Percentiles rank a stretch among this genome's conserved stretches.
Conservation (phyloP, 2,113 vertebrate species). For the Marmota monax region DNA sequence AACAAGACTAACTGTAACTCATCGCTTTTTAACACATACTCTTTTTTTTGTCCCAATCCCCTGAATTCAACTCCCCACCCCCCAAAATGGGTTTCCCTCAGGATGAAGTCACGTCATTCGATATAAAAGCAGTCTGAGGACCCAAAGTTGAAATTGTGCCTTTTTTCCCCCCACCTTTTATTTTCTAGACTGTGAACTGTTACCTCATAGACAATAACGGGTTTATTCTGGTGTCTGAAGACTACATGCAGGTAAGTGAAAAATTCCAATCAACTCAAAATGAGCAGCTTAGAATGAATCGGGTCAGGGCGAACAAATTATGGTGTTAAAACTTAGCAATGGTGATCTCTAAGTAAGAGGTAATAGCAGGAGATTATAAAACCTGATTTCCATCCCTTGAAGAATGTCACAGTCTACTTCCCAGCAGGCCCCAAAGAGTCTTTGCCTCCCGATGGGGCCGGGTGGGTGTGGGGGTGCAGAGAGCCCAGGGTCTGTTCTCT, state of each 20-base stretch:
- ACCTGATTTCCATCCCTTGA: conserved; percentile 10
- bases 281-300: neutral
- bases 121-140: conserved; percentile 40
- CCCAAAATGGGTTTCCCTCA: neutral
- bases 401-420: conserved; percentile 59
- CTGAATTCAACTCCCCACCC: neutral
- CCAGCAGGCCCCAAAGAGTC: conserved; percentile 66
- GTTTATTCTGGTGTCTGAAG: conserved; percentile 97
- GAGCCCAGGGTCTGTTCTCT: conserved; percentile 63
- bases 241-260: conserved; percentile 92
- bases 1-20: conserved; percentile 10
- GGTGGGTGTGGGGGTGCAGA: neutral
- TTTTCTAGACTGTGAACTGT: conserved; percentile 95
- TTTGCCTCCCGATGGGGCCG: conserved; percentile 31
- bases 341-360: conserved; percentile 49
- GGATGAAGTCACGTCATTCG: neutral
- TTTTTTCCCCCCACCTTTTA: neutral
- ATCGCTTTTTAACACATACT: neutral
- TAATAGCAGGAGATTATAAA: conserved; percentile 58
- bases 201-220: conserved; percentile 99
- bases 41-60: neutral
- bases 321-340: conserved; percentile 11
- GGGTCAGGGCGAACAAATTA: neutral
- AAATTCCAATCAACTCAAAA: neutral
- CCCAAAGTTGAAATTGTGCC: neutral